phyloP scores from a whole-genome alignment of 2,797 vertebrate genomes.

The Leptatherina wallacei region DNA sequence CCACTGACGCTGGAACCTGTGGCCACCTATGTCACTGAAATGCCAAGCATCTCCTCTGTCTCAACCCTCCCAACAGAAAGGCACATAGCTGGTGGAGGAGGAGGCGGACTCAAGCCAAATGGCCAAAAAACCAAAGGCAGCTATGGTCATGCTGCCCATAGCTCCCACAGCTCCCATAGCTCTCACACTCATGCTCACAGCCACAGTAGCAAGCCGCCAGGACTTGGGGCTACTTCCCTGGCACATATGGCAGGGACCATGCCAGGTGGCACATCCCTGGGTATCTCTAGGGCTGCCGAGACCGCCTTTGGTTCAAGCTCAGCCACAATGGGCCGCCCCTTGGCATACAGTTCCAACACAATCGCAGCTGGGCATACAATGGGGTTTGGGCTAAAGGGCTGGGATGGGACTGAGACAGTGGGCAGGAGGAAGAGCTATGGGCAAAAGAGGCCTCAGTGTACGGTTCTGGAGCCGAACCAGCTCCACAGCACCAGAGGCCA shows the following conservation, averaged over 20 bases:
- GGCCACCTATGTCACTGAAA: conserved; percentile 88
- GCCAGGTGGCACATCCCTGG: conserved; percentile 76
- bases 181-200: conserved; percentile 68
- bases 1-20: conserved; percentile 89
- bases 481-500: conserved; percentile 86
- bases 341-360: conserved; percentile 78
- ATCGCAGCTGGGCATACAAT: conserved; percentile 66
- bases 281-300: conserved; percentile 67
- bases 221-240: conserved; percentile 70
- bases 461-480: conserved; percentile 89
- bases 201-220: conserved; percentile 77
- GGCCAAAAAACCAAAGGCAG: conserved; percentile 89
- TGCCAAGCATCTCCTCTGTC: conserved; percentile 80
- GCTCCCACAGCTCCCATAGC: conserved; percentile 58
- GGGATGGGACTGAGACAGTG: conserved; percentile 93
- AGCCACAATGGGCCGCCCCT: conserved; percentile 82
- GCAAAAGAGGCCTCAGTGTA: conserved; percentile 89
- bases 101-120: conserved; percentile 82
- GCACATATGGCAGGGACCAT: conserved; percentile 78
- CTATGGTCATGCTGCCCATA: conserved; percentile 60
- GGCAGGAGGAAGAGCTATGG: conserved; percentile 90
- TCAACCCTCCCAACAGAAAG: conserved; percentile 83
- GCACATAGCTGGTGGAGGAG: conserved; percentile 78
- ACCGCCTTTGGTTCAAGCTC: conserved; percentile 62
- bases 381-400: conserved; percentile 85